These are phyloP conservation scores for Branchellion lobata DNA, from an alignment of 2,888 invertebrate genomes.

Conservation along the genomic window DNA sequence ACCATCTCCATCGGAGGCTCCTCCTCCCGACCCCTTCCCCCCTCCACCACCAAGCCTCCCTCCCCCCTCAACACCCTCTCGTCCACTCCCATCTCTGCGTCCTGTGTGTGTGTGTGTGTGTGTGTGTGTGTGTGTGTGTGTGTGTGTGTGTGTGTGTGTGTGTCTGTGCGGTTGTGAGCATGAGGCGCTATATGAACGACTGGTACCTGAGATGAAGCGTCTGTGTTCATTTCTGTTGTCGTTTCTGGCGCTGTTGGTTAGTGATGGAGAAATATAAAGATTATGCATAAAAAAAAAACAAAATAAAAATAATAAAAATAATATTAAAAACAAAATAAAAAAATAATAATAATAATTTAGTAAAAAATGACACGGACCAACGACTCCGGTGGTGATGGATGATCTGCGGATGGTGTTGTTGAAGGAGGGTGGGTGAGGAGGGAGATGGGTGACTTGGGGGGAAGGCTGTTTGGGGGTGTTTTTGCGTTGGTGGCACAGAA, in stretches of 20 bases:
- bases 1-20: conserved; percentile 63
- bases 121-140: no score
- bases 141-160: no score
- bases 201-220: no score
- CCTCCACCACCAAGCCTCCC: background rate
- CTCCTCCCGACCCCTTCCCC: conserved; percentile 52
- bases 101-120: no score
- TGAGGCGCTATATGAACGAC: no score
- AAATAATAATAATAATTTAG: background rate
- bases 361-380: no score
- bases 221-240: no score
- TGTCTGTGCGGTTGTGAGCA: no score
- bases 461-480: conserved; percentile 6
- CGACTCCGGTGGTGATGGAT: conserved; percentile 65
- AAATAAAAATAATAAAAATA: conserved; percentile 40
- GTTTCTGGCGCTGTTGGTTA: no score
- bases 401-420: conserved; percentile 62
- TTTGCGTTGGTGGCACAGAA: conserved; percentile 72
- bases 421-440: conserved; percentile 48
- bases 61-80: conserved; percentile 57
- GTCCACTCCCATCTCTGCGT: background rate
- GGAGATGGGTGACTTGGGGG: conserved; percentile 48
- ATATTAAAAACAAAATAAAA: conserved; percentile 4
- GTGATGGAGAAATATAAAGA: no score
- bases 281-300: no score